Percentiles rank a stretch among this genome's conserved stretches.
Evolutionary conservation across 2,797 vertebrate genomes (phyloP).

Genomic region (Danio kyathit): DNA sequence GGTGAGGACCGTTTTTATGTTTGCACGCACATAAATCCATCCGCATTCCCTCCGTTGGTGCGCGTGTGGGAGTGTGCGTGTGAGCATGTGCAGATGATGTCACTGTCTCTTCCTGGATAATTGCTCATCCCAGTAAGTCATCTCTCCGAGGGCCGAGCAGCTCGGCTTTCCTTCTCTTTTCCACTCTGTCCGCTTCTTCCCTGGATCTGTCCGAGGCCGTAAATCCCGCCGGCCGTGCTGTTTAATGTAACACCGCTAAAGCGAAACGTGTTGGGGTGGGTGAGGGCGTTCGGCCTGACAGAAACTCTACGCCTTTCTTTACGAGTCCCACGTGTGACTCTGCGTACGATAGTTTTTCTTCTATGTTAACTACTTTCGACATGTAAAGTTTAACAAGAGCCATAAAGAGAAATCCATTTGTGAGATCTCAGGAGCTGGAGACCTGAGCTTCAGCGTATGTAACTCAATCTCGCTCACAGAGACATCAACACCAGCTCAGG

Average conservation of each 20-base stretch:
- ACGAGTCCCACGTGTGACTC: slow-evolving; percentile 72
- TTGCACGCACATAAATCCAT: slow-evolving; percentile 1
- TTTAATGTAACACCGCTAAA: slow-evolving; percentile 42
- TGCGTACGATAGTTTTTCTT: slow-evolving; percentile 70
- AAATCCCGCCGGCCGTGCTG: slow-evolving; percentile 49
- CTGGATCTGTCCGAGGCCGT: slow-evolving; percentile 50
- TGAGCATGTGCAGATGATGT: slow-evolving; percentile 46
- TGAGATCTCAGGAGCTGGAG: slow-evolving; percentile 55
- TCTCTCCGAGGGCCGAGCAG: slow-evolving; percentile 62
- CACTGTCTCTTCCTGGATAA: slow-evolving; percentile 59
- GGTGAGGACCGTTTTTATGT: slow-evolving; percentile 76
- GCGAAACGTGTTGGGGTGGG: slow-evolving; percentile 21
- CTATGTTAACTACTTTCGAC: slow-evolving; percentile 77
- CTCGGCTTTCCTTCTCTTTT: slow-evolving; percentile 64
- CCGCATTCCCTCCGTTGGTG: slow-evolving; percentile 20
- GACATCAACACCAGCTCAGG: slow-evolving; percentile 45
- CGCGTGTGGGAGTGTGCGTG: slow-evolving; percentile 38
- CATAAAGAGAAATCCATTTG: slow-evolving; percentile 75
- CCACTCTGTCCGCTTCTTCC: slow-evolving; percentile 49
- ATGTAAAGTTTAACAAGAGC: slow-evolving; percentile 75
- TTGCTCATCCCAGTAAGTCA: slow-evolving; percentile 65
- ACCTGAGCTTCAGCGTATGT: slow-evolving; percentile 56
- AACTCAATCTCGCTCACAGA: slow-evolving; percentile 59
- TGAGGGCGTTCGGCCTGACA: slow-evolving; percentile 7
- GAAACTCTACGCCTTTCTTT: slow-evolving; percentile 62